Evolutionary conservation across 2,888 invertebrate species (phyloP).

Genomic region (Coelogynopora nodosa): DNA sequence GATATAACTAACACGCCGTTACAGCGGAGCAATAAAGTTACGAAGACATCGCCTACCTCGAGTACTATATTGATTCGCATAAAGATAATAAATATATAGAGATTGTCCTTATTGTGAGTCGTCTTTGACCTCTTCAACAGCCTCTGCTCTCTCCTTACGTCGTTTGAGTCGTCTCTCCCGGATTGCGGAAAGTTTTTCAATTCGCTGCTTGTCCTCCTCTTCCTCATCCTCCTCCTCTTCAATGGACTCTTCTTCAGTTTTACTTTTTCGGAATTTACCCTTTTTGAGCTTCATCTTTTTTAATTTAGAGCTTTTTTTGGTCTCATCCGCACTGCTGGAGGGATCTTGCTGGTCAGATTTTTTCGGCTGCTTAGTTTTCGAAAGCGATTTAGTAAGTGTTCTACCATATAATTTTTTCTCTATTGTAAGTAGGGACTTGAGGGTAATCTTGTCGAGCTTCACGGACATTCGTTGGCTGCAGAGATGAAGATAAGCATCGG

Average conservation of each 20-base stretch:
- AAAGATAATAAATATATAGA: too few relatives aligned
- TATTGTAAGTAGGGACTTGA: background rate
- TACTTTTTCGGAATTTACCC: background rate
- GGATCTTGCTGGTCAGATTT: background rate
- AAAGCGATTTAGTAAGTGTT: background rate
- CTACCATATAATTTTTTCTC: background rate
- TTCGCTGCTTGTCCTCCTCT: too few relatives aligned
- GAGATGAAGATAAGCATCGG: background rate
- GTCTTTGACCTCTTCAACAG: background rate
- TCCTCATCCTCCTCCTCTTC: background rate
- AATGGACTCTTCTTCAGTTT: background rate
- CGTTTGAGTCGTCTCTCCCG: background rate
- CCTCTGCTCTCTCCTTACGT: background rate
- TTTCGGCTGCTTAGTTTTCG: background rate
- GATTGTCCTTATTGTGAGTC: too few relatives aligned
- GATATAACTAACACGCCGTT: too few relatives aligned
- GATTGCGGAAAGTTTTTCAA: background rate
- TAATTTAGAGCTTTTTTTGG: background rate
- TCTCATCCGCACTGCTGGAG: background rate
- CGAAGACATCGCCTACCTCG: too few relatives aligned
- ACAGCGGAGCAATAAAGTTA: too few relatives aligned
- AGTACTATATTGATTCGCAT: too few relatives aligned
- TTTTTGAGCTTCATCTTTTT: background rate
- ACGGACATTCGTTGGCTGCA: background rate
- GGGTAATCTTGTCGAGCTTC: background rate